Conservation (phyloP, 1,140 invertebrate genomes). For the Eupeodes corollae region DNA sequence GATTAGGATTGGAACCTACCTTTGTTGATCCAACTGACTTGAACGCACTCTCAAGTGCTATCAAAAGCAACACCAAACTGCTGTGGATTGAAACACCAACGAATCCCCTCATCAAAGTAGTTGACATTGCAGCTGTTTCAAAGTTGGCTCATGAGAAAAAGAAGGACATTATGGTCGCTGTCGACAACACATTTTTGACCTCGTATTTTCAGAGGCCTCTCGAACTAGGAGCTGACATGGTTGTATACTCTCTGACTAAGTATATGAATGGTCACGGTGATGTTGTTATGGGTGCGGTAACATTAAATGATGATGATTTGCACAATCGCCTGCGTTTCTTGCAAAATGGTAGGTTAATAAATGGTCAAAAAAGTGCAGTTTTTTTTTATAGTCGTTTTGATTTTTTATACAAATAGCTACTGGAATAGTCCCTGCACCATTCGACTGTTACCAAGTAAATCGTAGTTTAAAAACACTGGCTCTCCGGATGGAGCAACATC, state of each 20-base stretch:
- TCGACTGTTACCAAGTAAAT: slow-evolving; percentile 90
- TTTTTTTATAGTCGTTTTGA: slow-evolving; percentile 5
- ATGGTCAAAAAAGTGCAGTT: slow-evolving; percentile 1
- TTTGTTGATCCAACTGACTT: slow-evolving; percentile 74
- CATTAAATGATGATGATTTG: slow-evolving; percentile 62
- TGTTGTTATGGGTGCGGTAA: slow-evolving; percentile 88
- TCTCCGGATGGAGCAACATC: slow-evolving; percentile 82
- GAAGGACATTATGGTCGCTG: slow-evolving; percentile 66
- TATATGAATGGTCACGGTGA: slow-evolving; percentile 99
- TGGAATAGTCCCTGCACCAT: slow-evolving; percentile 89
- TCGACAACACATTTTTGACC: slow-evolving; percentile 96
- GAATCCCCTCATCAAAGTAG: slow-evolving; percentile 89
- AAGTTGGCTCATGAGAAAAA: slow-evolving; percentile 48
- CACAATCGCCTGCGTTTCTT: slow-evolving; percentile 65
- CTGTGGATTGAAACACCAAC: slow-evolving; percentile 97
- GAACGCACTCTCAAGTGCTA: slow-evolving; percentile 52
- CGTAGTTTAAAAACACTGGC: slow-evolving; percentile 90
- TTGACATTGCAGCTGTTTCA: slow-evolving; percentile 71
- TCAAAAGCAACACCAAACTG: slow-evolving; percentile 83
- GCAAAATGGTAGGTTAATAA: slow-evolving; percentile 77
- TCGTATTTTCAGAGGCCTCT: slow-evolving; percentile 91
- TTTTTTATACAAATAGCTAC: slow-evolving; percentile 45
- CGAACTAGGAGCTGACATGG: slow-evolving; percentile 82
- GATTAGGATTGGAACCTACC: slow-evolving; percentile 57
- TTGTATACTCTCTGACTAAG: slow-evolving; percentile 90